phyloP scores from a whole-genome alignment of 2,113 vertebrate genomes.

The Gallinago media region DNA sequence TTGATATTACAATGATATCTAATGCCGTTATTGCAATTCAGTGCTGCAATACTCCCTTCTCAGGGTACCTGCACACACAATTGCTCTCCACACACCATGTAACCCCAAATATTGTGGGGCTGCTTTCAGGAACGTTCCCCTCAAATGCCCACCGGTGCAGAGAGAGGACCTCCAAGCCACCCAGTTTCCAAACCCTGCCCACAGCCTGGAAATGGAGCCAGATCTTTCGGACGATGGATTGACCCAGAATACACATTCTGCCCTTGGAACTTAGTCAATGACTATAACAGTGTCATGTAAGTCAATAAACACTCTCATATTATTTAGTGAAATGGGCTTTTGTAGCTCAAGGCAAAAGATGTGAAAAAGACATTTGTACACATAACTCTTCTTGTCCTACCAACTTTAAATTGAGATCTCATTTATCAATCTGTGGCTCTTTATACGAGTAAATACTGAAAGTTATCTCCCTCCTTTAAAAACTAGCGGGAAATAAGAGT shows the following conservation, averaged over 20 bases:
- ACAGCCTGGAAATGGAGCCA: background rate
- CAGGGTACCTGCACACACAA: rapidly evolving
- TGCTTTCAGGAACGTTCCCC: background rate
- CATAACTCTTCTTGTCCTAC: background rate
- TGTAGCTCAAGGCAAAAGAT: background rate
- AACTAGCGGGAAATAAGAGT: background rate
- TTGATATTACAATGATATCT: background rate
- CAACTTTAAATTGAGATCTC: background rate
- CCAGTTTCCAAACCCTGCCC: background rate
- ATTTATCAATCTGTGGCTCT: background rate
- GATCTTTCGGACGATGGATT: background rate
- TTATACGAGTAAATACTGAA: background rate
- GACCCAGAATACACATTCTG: background rate
- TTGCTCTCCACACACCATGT: background rate
- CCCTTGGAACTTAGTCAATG: background rate
- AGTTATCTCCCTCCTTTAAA: background rate
- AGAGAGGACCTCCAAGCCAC: background rate
- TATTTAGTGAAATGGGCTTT: background rate
- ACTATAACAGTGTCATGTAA: background rate
- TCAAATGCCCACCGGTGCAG: background rate
- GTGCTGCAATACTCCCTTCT: background rate
- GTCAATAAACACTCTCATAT: background rate
- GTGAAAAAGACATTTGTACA: background rate
- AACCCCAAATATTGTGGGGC: background rate
- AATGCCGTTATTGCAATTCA: background rate